phyloP scores from a whole-genome alignment of 2,888 invertebrate species.

The Pandemis heparana region DNA sequence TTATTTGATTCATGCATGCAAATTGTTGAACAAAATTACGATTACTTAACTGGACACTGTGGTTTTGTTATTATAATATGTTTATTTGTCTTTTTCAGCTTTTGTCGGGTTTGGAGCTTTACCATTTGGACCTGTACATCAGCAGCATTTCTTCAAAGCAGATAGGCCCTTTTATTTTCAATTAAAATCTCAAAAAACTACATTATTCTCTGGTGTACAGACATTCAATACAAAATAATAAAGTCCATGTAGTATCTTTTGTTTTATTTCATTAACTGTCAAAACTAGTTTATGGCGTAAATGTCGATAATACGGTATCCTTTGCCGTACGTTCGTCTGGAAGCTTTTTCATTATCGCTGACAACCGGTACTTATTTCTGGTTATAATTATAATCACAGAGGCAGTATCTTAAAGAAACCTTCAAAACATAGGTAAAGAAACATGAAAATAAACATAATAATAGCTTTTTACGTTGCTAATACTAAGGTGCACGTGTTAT shows the following conservation, averaged over 20 bases:
- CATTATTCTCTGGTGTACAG: constrained; percentile 48
- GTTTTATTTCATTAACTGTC: background rate
- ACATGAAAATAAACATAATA: background rate
- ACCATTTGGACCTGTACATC: background rate
- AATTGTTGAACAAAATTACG: background rate
- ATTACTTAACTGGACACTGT: no score
- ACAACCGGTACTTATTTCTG: no score
- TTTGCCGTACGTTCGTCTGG: no score
- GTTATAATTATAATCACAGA: background rate
- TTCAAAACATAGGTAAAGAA: background rate
- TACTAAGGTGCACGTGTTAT: background rate
- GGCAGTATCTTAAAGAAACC: background rate
- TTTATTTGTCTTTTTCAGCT: background rate
- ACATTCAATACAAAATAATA: background rate
- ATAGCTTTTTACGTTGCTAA: background rate
- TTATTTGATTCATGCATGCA: background rate
- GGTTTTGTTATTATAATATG: background rate
- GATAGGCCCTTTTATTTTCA: constrained; percentile 50
- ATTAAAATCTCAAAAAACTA: constrained; percentile 42
- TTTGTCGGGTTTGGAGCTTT: background rate
- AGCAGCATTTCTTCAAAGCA: constrained; percentile 39
- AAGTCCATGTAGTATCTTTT: background rate
- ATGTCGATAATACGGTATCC: no score
- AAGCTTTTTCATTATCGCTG: no score
- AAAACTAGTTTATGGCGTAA: no score